Base-by-base conservation (phyloP, 2,797 vertebrate species). In the Anabacerthia variegaticeps region DNA sequence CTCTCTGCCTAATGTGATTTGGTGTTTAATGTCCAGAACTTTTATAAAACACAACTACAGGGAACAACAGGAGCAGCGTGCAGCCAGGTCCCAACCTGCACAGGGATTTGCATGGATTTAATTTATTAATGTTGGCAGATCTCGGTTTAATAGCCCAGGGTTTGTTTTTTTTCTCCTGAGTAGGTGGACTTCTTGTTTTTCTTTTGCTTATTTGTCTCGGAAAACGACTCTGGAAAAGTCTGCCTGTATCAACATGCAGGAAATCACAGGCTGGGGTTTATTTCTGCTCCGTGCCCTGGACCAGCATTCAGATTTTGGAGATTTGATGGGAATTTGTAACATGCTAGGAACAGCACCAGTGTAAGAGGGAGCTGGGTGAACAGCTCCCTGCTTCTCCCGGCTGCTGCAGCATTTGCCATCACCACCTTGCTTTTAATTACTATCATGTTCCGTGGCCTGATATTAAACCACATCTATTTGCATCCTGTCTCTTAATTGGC, bases 171-270 rank as follows among this genome's bases (percentile, higher is more conserved):
- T 61, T 89, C 89, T 76, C 56, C 4, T 18, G 63, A 92, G 90
- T 90, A 92, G 95, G 88, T 95, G 92, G 83, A 92, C 92, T 86
- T 81, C 3, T 20, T 93, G 61, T 69, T 95, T 90, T 89, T 23
- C 86, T 91, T 92, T 54, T 82, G 49, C 68, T 37, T 91, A 36
- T 71, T 79, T 74, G 71, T 91, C 85, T 85, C 58, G 11, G 67
- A 72, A 82, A 74, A 61, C 0, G 27, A 26, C 66, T 26, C 2
- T 61, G 88, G 26, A 94, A 14, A 49, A 27, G 28, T 36, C 41
- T 69, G 80, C 88, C 75, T 91, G 77, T 74, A 46, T 26, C 71
- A 32, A 58, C 84, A 79, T 2, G 77, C 66, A 61, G 28, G 51
- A 74, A 55, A 52, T 27, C 55, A 28, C 26, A 44, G 73, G 9